Conservation (phyloP, 2,797 vertebrate species). For the Hydrophis major region DNA sequence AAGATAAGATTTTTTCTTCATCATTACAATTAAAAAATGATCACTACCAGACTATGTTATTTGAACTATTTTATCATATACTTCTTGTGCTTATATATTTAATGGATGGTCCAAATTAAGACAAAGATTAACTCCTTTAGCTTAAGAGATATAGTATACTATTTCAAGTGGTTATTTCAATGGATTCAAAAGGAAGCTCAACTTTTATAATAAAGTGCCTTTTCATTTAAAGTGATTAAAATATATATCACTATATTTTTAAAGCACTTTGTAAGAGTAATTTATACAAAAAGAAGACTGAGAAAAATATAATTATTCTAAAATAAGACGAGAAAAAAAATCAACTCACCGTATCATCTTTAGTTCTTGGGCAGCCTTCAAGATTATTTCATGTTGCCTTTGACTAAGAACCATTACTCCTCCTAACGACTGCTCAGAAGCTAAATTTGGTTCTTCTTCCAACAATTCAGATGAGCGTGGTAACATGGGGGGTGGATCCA, state of each 20-base stretch:
- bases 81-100: neutral
- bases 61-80: neutral
- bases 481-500: conserved; percentile 65
- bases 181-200: neutral
- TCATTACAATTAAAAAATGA: neutral
- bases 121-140: neutral
- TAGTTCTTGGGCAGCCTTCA: conserved; percentile 98
- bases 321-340: conserved; percentile 22
- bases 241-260: conserved; percentile 15
- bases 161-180: neutral
- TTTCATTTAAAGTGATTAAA: neutral
- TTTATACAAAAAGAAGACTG: neutral
- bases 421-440: conserved; percentile 77
- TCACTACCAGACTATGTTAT: neutral
- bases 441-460: conserved; percentile 73
- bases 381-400: conserved; percentile 96
- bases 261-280: neutral
- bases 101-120: neutral
- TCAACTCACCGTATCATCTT: conserved; percentile 93
- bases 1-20: neutral
- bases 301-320: neutral
- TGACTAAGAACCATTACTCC: conserved; percentile 95
- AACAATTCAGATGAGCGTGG: conserved; percentile 68
- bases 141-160: neutral
- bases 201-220: neutral